phyloP scores from a whole-genome alignment of 2,888 invertebrate species.

The Caenorhabditis afra region DNA sequence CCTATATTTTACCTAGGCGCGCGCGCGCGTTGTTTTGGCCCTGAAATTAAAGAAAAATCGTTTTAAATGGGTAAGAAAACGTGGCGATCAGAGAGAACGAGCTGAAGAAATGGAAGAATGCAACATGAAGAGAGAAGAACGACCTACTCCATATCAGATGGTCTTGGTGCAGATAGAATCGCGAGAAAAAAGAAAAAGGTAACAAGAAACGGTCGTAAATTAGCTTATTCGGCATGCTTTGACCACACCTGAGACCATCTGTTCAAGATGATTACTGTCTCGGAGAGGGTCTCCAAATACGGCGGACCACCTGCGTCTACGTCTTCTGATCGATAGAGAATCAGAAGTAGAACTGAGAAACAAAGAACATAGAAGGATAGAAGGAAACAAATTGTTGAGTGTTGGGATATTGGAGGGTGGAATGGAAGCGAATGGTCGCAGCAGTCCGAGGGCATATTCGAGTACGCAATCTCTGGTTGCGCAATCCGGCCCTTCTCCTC shows the following conservation, averaged over 20 bases:
- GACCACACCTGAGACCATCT: background rate
- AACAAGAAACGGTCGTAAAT: background rate
- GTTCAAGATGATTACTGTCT: background rate
- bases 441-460: background rate
- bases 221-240: conserved; percentile 13
- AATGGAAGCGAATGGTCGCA: background rate
- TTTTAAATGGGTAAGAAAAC: too few species aligned
- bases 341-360: too few species aligned
- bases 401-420: background rate
- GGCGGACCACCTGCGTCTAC: too few species aligned
- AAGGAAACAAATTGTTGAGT: background rate
- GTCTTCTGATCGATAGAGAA: too few species aligned
- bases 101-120: too few species aligned
- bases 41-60: conserved; percentile 25
- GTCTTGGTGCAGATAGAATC: too few species aligned
- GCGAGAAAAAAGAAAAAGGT: background rate
- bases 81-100: too few species aligned
- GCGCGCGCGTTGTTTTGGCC: conserved; percentile 28
- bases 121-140: background rate
- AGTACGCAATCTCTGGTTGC: conserved; percentile 3
- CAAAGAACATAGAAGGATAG: too few species aligned
- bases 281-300: too few species aligned
- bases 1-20: conserved; percentile 27
- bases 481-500: background rate
- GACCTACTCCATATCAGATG: too few species aligned